phyloP scores from a whole-genome alignment of 2,888 invertebrate species.

The Nowickia ferox region DNA sequence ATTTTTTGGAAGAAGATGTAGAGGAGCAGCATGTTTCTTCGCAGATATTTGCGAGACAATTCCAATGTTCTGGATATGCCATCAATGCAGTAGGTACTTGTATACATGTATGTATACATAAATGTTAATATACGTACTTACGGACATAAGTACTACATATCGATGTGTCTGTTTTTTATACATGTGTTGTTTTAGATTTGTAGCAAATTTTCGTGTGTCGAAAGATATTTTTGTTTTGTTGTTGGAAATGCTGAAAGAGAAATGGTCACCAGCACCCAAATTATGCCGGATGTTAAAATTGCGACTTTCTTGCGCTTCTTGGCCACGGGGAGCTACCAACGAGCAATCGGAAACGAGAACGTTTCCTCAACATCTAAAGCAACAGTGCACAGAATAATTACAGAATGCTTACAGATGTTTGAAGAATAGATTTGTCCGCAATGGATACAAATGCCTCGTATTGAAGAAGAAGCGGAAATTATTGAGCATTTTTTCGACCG shows the following conservation, averaged over 20 bases:
- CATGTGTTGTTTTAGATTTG: slow-evolving; percentile 3
- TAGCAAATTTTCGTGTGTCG: slow-evolving; percentile 35
- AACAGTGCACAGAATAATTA: slow-evolving; percentile 7
- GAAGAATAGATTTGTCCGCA: slow-evolving; percentile 4
- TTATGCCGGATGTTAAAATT: slow-evolving; percentile 6
- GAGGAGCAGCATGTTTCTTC: not conserved
- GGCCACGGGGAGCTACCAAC: slow-evolving; percentile 25
- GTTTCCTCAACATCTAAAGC: slow-evolving; percentile 20
- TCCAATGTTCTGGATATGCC: slow-evolving; percentile 22
- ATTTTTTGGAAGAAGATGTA: not conserved
- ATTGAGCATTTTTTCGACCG: slow-evolving; percentile 16
- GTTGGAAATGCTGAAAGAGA: not conserved
- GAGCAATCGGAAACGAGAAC: slow-evolving; percentile 7
- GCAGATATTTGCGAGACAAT: slow-evolving; percentile 6
- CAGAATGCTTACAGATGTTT: slow-evolving; percentile 24
- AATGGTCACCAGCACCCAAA: not conserved
- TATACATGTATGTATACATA: not conserved
- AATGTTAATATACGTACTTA: too few species aligned
- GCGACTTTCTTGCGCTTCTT: slow-evolving; percentile 20
- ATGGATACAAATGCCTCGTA: not conserved
- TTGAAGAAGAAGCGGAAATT: slow-evolving; percentile 1
- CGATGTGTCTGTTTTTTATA: not conserved
- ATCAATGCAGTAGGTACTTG: slow-evolving; percentile 25
- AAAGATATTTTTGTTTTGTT: slow-evolving; percentile 13
- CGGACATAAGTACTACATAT: not conserved